Evolutionary conservation across 2,888 invertebrate genomes (phyloP).

Genomic region (Cheilosia pagana): DNA sequence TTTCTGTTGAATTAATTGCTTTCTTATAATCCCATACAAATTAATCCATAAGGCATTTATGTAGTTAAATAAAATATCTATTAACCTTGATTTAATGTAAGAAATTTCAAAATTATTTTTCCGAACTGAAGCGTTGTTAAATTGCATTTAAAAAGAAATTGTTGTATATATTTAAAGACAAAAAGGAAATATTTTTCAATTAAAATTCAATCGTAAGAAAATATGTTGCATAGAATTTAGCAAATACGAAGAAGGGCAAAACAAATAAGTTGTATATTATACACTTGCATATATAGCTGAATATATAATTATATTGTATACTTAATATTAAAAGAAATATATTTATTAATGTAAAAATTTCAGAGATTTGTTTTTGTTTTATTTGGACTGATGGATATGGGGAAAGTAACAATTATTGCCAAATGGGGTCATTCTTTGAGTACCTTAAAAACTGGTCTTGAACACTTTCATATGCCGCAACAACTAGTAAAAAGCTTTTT

Average conservation of each 20-base stretch:
- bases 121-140: constrained; percentile 49
- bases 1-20: constrained; percentile 40
- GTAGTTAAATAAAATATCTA: constrained; percentile 14
- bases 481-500: too few relatives aligned
- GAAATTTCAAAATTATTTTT: constrained; percentile 20
- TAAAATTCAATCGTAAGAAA: constrained; percentile 37
- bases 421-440: too few relatives aligned
- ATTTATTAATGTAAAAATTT: constrained; percentile 73
- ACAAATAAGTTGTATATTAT: constrained; percentile 53
- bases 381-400: not conserved
- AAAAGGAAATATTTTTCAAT: constrained; percentile 41
- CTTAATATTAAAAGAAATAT: constrained; percentile 71
- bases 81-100: constrained; percentile 1
- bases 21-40: constrained; percentile 15
- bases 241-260: constrained; percentile 19
- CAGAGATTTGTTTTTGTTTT: not conserved
- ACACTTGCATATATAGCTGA: constrained; percentile 72
- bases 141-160: constrained; percentile 46
- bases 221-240: constrained; percentile 56
- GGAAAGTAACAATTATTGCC: too few relatives aligned
- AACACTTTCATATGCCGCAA: too few relatives aligned
- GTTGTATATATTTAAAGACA: constrained; percentile 62
- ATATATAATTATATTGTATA: constrained; percentile 73
- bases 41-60: constrained; percentile 6
- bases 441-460: too few relatives aligned